phyloP scores from a whole-genome alignment of 2,797 vertebrate species.

The Lepidocolaptes lacrymiger region DNA sequence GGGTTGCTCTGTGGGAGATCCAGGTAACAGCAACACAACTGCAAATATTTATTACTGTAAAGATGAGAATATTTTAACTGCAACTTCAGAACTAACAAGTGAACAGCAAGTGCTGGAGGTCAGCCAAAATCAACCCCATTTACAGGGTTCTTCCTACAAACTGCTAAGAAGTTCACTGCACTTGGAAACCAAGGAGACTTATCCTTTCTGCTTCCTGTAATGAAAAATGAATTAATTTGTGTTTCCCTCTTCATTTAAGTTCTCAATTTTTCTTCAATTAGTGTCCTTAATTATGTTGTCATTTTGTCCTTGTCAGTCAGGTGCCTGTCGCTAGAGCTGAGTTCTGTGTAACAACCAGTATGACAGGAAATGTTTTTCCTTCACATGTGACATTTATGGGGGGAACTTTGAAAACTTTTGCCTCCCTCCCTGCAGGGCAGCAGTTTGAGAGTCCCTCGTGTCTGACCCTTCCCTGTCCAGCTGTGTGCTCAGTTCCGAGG shows the following conservation, averaged over 20 bases:
- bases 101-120: background rate
- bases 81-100: background rate
- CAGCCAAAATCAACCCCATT: background rate
- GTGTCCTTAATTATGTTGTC: background rate
- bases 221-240: background rate
- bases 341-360: background rate
- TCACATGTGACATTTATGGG: background rate
- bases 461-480: rapidly evolving
- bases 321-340: background rate
- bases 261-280: slow-evolving; percentile 37
- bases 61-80: background rate
- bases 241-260: background rate
- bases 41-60: background rate
- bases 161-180: background rate
- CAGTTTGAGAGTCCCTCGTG: background rate
- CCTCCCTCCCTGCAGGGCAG: background rate
- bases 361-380: background rate
- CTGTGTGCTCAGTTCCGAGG: background rate
- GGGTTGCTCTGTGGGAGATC: background rate
- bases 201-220: background rate
- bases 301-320: background rate
- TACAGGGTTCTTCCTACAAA: background rate
- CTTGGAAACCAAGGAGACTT: background rate
- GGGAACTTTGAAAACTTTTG: background rate
- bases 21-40: background rate